Evolutionary conservation across 1,140 invertebrate species (phyloP).

Genomic region (Proctacanthus coquilletti): DNA sequence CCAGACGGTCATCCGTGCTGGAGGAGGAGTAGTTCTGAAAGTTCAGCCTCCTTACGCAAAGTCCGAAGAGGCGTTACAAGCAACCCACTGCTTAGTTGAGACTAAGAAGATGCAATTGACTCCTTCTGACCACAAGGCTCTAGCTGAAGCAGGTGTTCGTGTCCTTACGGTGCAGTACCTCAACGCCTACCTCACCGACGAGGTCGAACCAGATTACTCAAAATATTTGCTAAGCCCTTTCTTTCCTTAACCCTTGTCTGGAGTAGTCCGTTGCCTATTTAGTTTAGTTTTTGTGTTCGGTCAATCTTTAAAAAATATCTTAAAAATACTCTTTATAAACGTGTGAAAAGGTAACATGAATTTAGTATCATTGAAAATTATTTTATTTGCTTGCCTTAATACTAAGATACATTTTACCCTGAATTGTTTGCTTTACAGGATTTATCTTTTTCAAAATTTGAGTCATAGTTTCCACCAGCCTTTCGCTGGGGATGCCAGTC

Average conservation of each 20-base stretch:
- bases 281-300: no score
- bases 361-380: no score
- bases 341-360: no score
- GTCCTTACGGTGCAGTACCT: conserved; percentile 23
- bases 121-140: conserved; percentile 8
- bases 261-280: no score
- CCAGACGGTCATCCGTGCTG: conserved; percentile 50
- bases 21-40: conserved; percentile 48
- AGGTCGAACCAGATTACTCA: no score
- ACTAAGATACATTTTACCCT: conserved; percentile 89
- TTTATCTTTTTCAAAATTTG: conserved; percentile 90
- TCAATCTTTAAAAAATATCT: no score
- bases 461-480: conserved; percentile 83
- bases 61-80: conserved; percentile 1
- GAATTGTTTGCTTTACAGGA: conserved; percentile 80
- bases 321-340: no score
- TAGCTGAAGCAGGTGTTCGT: conserved; percentile 11
- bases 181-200: conserved; percentile 20
- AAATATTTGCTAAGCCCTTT: no score
- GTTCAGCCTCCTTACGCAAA: conserved; percentile 16
- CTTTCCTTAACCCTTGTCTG: no score
- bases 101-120: conserved; percentile 16
- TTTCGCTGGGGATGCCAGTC: conserved; percentile 74
- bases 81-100: conserved; percentile 24
- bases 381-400: conserved; percentile 41